Percentiles rank a stretch among this genome's conserved stretches.
phyloP scores from a whole-genome alignment of 2,888 invertebrate genomes.

The Drosophila kambysellisi region DNA sequence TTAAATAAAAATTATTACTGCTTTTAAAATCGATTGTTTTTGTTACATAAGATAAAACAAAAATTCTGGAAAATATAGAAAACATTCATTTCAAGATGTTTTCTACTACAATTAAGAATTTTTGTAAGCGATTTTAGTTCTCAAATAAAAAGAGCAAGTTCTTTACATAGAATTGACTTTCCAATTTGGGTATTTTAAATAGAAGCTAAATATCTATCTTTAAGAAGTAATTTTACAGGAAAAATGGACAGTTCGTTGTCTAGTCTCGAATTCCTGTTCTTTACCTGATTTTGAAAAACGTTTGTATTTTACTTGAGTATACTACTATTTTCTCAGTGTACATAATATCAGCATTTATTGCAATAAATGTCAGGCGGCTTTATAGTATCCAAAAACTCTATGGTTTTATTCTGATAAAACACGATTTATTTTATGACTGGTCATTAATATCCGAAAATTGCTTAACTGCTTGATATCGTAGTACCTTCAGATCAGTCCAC shows the following conservation, averaged over 20 bases:
- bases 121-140: too few species aligned
- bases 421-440: conserved; percentile 25
- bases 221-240: neutral
- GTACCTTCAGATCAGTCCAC: conserved; percentile 51
- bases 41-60: neutral
- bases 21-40: neutral
- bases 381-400: conserved; percentile 39
- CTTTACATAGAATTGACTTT: too few species aligned
- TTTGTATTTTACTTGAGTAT: neutral
- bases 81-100: neutral
- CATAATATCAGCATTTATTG: conserved; percentile 20
- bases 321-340: neutral
- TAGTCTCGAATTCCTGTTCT: neutral
- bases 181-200: neutral
- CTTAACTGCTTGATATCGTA: conserved; percentile 34
- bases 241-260: neutral
- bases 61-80: neutral
- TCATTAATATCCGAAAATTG: conserved; percentile 66
- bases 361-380: conserved; percentile 62
- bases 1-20: neutral
- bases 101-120: neutral
- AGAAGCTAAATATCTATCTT: neutral
- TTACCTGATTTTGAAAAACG: neutral
- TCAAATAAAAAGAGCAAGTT: too few species aligned
- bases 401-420: conserved; percentile 46